phyloP scores from a whole-genome alignment of 2,797 vertebrate genomes.

The Cyclopterus lumpus region DNA sequence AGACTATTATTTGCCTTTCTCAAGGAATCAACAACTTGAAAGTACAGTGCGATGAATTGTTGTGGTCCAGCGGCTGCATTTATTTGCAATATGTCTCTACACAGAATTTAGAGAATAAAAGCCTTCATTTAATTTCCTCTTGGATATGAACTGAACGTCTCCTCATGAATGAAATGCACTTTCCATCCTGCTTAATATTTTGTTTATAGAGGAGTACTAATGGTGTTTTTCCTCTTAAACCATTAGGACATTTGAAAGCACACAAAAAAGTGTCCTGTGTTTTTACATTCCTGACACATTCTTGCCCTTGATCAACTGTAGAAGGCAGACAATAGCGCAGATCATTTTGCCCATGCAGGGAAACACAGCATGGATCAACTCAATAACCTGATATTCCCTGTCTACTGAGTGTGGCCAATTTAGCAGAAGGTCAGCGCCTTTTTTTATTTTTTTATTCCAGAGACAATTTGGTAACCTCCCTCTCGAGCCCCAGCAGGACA shows the following conservation, averaged over 20 bases:
- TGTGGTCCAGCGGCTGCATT: constrained; percentile 73
- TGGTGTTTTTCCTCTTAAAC: constrained; percentile 48
- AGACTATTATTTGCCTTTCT: constrained; percentile 84
- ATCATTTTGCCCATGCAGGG: constrained; percentile 82
- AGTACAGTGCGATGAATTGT: constrained; percentile 81
- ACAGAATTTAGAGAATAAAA: constrained; percentile 57
- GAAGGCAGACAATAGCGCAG: constrained; percentile 77
- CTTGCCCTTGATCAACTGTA: constrained; percentile 83
- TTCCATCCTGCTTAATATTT: constrained; percentile 53
- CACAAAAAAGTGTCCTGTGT: constrained; percentile 50
- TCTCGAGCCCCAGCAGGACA: constrained; percentile 79
- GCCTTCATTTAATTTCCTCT: constrained; percentile 57
- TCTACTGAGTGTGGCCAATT: constrained; percentile 86
- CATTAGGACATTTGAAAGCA: constrained; percentile 51
- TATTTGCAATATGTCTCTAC: constrained; percentile 66
- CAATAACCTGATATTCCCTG: constrained; percentile 87
- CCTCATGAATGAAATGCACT: constrained; percentile 61
- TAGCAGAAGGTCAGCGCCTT: constrained; percentile 83
- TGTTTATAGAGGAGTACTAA: constrained; percentile 58
- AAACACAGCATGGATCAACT: constrained; percentile 87
- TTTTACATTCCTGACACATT: constrained; percentile 75
- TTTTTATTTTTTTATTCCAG: constrained; percentile 71
- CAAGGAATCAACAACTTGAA: constrained; percentile 84
- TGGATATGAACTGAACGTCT: constrained; percentile 45
- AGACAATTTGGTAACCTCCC: constrained; percentile 88